These are phyloP conservation scores for Petrocephalus schoutedeni DNA, from an alignment of 2,797 vertebrate species.

Conservation along the genomic window DNA sequence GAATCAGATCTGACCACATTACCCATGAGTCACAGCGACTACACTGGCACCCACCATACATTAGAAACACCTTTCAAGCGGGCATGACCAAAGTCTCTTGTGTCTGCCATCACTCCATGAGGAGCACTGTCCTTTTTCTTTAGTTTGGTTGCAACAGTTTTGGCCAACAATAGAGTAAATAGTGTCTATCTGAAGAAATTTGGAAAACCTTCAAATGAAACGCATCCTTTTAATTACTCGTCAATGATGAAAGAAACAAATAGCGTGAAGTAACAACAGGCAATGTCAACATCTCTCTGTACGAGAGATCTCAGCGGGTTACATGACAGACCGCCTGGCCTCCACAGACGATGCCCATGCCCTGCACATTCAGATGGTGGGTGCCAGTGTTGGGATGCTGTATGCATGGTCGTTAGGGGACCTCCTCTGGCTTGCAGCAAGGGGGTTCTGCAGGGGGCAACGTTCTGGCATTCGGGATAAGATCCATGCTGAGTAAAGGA, in stretches of 20 bases:
- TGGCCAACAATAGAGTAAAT: background rate
- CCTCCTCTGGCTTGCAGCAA: constrained; percentile 22
- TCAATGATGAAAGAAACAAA: background rate
- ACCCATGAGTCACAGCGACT: constrained; percentile 21
- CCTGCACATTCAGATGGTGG: background rate
- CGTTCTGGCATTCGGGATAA: constrained; percentile 24
- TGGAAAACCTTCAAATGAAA: constrained; percentile 14
- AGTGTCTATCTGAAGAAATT: background rate
- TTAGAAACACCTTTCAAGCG: background rate
- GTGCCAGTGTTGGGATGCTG: background rate
- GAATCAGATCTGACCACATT: constrained; percentile 56
- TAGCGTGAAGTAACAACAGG: background rate
- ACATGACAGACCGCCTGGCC: background rate
- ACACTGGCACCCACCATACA: constrained; percentile 18
- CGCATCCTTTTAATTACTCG: background rate
- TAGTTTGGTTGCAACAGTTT: background rate
- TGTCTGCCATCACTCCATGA: background rate
- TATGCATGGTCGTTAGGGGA: background rate
- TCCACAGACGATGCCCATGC: background rate
- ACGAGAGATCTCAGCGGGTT: background rate
- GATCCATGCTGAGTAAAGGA: constrained; percentile 29
- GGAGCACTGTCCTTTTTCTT: background rate
- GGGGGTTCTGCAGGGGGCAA: constrained; percentile 21
- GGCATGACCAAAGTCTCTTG: background rate
- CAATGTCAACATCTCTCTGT: background rate